A percentile compares a stretch with the other conserved stretches of the same genome.
phyloP scores from a whole-genome alignment of 1,140 invertebrate genomes.

The fruit fly (Drosophila melanogaster) region DNA sequence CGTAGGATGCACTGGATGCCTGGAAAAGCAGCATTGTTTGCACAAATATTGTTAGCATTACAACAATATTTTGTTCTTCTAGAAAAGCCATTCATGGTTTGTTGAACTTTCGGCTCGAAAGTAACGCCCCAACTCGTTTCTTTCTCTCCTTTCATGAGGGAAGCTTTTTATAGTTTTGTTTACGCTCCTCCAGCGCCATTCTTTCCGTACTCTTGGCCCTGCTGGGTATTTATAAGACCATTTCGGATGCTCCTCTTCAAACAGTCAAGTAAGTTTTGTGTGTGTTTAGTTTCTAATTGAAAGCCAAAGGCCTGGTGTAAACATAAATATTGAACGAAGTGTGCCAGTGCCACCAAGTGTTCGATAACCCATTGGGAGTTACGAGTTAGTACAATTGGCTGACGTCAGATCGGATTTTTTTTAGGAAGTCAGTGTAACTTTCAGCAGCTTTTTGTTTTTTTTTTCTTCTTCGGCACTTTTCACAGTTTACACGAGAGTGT shows the following conservation, averaged over 20 bases:
- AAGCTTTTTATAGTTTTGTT: conserved; percentile 73
- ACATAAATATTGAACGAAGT: conserved; percentile 38
- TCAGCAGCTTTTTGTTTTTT: conserved; percentile 1
- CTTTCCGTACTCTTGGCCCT: conserved; percentile 15
- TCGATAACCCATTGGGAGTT: conserved; percentile 22
- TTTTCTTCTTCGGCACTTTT: conserved; percentile 39
- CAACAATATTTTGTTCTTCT: conserved; percentile 57
- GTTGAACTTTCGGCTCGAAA: conserved; percentile 57
- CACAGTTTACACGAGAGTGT: conserved; percentile 51
- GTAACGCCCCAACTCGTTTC: conserved; percentile 29
- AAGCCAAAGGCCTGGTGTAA: conserved; percentile 66
- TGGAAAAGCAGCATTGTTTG: conserved; percentile 67
- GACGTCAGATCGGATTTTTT: conserved; percentile 63
- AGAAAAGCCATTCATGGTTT: conserved; percentile 66
- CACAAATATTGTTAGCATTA: conserved; percentile 67
- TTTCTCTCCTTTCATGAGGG: conserved; percentile 5
- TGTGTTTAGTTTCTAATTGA: conserved; percentile 70
- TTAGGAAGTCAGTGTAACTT: conserved; percentile 42
- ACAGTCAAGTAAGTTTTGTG: conserved; percentile 37
- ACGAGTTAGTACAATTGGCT: conserved; percentile 5
- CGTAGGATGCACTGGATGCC: conserved; percentile 67
- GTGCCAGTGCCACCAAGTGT: conserved; percentile 69
- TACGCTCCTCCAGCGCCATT: conserved; percentile 40
- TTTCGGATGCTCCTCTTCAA: conserved; percentile 52
- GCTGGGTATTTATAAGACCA: conserved; percentile 58